phyloP scores from a whole-genome alignment of 2,113 vertebrate species.

The Accipiter cooperii region DNA sequence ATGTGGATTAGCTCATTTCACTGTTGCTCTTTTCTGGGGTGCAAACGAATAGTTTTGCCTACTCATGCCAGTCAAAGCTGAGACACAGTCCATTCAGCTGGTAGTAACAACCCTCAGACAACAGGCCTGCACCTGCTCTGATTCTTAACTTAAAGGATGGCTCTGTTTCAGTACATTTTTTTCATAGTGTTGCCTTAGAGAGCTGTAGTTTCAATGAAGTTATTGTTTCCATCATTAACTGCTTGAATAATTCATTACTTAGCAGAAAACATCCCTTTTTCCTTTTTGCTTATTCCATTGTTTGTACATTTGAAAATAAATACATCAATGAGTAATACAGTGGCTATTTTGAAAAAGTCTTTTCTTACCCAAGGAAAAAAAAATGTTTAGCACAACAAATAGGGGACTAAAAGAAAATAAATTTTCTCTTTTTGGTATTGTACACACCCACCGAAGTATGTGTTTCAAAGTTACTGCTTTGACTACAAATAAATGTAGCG shows the following conservation, averaged over 20 bases:
- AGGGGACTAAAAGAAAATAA: background rate
- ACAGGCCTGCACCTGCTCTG: conserved; percentile 38
- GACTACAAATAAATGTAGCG: conserved; percentile 13
- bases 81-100: background rate
- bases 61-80: background rate
- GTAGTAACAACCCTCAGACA: background rate
- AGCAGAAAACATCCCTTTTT: conserved; percentile 21
- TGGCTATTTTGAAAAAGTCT: background rate
- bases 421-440: background rate
- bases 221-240: conserved; percentile 37
- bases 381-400: background rate
- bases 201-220: conserved; percentile 25
- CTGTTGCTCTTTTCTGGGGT: background rate
- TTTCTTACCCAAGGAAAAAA: background rate
- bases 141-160: conserved; percentile 23
- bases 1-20: background rate
- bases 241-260: conserved; percentile 63
- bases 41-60: background rate
- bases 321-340: conserved; percentile 1
- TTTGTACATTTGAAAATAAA: conserved; percentile 8
- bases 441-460: background rate
- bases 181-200: background rate
- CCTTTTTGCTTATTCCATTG: conserved; percentile 6
- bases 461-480: conserved; percentile 2
- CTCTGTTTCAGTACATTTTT: conserved; percentile 21